Evolutionary conservation across 2,113 vertebrate genomes (phyloP).

Genomic region (Prionailurus viverrinus): DNA sequence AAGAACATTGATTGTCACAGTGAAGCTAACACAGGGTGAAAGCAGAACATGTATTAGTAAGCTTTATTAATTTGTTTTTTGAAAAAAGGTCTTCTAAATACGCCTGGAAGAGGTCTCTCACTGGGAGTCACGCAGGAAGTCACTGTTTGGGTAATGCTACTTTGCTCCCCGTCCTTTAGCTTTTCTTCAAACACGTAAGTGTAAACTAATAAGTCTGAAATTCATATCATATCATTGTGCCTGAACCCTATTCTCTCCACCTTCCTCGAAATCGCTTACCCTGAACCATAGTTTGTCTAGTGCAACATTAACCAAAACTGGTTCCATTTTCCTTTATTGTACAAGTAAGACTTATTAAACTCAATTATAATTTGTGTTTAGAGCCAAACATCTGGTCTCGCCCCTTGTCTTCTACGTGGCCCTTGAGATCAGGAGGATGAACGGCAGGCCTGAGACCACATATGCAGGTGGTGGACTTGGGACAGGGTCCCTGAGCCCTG

Average conservation of each 20-base stretch:
- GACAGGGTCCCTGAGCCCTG: background rate
- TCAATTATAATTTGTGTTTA: background rate
- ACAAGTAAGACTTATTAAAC: background rate
- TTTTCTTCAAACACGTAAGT: background rate
- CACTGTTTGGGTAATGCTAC: background rate
- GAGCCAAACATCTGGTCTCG: background rate
- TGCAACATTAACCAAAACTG: background rate
- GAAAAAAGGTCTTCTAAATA: background rate
- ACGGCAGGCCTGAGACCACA: rapidly evolving
- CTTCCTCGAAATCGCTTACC: background rate
- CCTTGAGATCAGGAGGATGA: background rate
- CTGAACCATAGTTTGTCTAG: background rate
- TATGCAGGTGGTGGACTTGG: background rate
- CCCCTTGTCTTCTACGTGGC: background rate
- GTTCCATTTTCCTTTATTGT: background rate
- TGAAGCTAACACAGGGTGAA: background rate
- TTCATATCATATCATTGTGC: rapidly evolving
- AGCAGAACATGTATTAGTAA: conserved; percentile 56
- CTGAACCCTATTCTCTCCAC: background rate
- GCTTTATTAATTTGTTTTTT: background rate
- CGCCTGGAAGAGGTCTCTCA: background rate
- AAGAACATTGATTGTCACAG: background rate
- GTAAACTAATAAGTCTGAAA: background rate
- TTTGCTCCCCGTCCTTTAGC: background rate
- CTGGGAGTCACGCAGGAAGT: no score